phyloP scores from a whole-genome alignment of 2,888 invertebrate species.

The Rhodophaea formosa region DNA sequence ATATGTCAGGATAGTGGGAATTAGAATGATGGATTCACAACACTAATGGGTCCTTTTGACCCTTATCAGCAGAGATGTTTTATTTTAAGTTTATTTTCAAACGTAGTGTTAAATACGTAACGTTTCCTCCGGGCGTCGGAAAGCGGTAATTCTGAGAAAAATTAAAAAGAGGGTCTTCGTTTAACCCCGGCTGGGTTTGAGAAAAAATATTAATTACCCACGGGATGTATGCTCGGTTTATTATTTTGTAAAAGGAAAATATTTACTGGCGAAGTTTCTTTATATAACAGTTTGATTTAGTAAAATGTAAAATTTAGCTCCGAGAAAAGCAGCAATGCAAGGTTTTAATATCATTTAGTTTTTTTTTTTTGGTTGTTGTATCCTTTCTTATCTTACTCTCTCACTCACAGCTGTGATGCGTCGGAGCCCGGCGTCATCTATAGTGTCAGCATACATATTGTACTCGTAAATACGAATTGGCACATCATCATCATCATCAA shows the following conservation, averaged over 20 bases:
- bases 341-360: too few relatives aligned
- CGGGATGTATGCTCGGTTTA: constrained; percentile 50
- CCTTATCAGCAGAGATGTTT: constrained; percentile 44
- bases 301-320: too few relatives aligned
- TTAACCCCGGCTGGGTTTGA: constrained; percentile 43
- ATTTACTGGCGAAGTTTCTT: constrained; percentile 4
- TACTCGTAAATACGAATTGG: too few relatives aligned
- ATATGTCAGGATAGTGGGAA: constrained; percentile 43
- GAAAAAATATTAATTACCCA: constrained; percentile 59
- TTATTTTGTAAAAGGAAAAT: constrained; percentile 46
- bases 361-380: too few relatives aligned
- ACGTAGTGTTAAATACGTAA: constrained; percentile 19
- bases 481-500: too few relatives aligned
- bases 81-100: constrained; percentile 32
- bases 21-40: constrained; percentile 42
- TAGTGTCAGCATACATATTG: too few relatives aligned
- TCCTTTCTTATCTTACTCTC: too few relatives aligned
- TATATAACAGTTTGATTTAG: too few relatives aligned
- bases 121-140: constrained; percentile 15
- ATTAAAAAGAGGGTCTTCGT: constrained; percentile 43
- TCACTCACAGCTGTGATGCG: too few relatives aligned
- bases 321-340: too few relatives aligned
- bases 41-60: constrained; percentile 31
- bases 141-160: constrained; percentile 35
- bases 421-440: too few relatives aligned